A percentile compares a stretch with the other conserved stretches of the same genome.
Evolutionary conservation across 2,797 vertebrate genomes (phyloP).

Genomic region (Hyperoplus immaculatus): DNA sequence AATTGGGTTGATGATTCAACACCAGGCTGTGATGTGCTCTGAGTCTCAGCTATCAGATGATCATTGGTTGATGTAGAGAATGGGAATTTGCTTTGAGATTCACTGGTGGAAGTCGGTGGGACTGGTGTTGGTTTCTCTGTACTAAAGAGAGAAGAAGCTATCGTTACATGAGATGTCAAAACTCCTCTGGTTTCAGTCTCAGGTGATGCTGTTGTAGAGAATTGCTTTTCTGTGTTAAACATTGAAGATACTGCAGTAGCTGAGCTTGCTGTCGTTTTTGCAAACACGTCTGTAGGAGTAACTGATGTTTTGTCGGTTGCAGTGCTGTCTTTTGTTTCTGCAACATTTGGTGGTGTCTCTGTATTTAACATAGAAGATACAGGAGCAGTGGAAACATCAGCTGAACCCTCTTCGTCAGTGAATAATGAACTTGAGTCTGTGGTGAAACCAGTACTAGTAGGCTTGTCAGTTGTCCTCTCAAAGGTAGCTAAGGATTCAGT

Average conservation of each 20-base stretch:
- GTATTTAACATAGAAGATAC: constrained; percentile 20
- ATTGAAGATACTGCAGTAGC: not conserved
- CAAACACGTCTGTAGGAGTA: not conserved
- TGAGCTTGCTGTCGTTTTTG: constrained; percentile 6
- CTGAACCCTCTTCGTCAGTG: constrained; percentile 36
- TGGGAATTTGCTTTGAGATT: constrained; percentile 31
- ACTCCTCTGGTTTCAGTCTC: not conserved
- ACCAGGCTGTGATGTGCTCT: constrained; percentile 42
- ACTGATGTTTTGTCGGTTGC: not conserved
- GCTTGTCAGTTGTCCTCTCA: constrained; percentile 7
- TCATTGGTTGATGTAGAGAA: constrained; percentile 48
- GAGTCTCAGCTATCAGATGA: constrained; percentile 44
- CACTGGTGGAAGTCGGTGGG: constrained; percentile 13
- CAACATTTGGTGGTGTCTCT: not conserved
- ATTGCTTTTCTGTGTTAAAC: constrained; percentile 8
- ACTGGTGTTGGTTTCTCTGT: constrained; percentile 30
- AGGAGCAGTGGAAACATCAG: not conserved
- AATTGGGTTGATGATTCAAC: constrained; percentile 37
- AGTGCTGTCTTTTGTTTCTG: not conserved
- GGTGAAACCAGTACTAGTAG: not conserved
- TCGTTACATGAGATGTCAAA: constrained; percentile 11
- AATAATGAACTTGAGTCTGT: not conserved
- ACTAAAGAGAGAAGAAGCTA: constrained; percentile 26
- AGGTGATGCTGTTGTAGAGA: constrained; percentile 4
- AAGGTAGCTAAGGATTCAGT: constrained; percentile 3